Evolutionary conservation across 2,797 vertebrate genomes (phyloP), one percentile per base, ranked within the genome.

Genomic region (Oceanodroma leucorhoa): DNA sequence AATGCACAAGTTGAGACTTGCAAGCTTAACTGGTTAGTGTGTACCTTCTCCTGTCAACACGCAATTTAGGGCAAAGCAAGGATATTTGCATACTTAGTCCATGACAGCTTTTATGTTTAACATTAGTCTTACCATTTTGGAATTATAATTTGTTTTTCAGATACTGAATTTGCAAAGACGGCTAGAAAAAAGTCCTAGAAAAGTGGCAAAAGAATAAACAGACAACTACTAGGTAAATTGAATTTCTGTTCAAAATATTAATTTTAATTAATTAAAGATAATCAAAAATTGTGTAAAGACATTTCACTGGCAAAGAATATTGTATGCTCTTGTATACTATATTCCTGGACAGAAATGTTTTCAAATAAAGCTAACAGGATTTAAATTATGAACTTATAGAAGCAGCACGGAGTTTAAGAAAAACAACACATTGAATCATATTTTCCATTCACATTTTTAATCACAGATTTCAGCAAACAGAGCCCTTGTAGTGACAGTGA

Each of bases 381-480:
- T 92, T 83, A 50, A 86, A 89, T 95, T 90, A 87, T 60, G 61
- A 87, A 96, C 40, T 67, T 69, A 45, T 89, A 66, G 69, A 87
- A 91, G 70, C 79, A 93, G 76, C 62, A 80, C 53, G 72, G 27
- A 75, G 26, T 79, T 95, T 87, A 93, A 75, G 54, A 94, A 90
- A 95, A 93, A 58, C 34, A 91, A 46, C 77, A 83, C 79, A 57
- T 89, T 87, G 82, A 92, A 92, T 93, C 21, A 14, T 84, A 87
- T 76, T 97, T 96, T 97, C 83, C 94, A 91, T 95, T 97, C 93
- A 57, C 73, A 77, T 71, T 95, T 82, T 87, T 94, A 94, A 83
- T 95, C 57, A 45, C 72, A 89, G 67, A 94, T 97, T 96, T 96
- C 78, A 95, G 50, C 64, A 89, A 72, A 83, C 83, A 96, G 55